Base-by-base conservation (phyloP, 1,140 invertebrate genomes). In the Saccostrea glomerata region DNA sequence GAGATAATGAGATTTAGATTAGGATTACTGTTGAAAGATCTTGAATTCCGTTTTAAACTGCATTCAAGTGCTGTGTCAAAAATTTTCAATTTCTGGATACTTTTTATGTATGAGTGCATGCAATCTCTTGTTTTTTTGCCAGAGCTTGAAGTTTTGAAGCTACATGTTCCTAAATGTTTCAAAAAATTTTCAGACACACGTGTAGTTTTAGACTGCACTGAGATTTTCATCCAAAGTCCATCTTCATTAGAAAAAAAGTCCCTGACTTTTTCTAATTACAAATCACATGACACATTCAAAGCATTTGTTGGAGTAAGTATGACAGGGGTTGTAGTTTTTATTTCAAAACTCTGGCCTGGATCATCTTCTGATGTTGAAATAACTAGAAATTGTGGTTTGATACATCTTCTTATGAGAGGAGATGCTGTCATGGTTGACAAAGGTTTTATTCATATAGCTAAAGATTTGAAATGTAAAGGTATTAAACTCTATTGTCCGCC, bases 341-440 rank as follows among this genome's bases (percentile, higher is more conserved):
- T 87, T 17, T 89, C 86, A 70, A 84, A 87, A 60, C 83, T 87
- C n/a, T 89, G 66, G 36, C 36, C 13, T 70, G 58, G 86, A 36
- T 87, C 82, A 54, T 54, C 88, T 20, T 87, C 86, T 58, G 85
- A 87, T 89, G 82, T 87, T 40, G 77, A 87, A 58, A 89, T 89
- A 9, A 89, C 88, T 17, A 87, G 86, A 87, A 56, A 87, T 30
- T 87, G 83, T 86, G 88, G 88, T 47, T 63, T 87, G 20, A 30
- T 87, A 36, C 60, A 89, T 9, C 30, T 55, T 6, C 58, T 89
- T 23, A 7, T 82, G 4, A 13, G 9, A 55, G 70, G 86, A 54
- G 88, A 89, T 89, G 86, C 85, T 25, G 88, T 85, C 15, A 89
- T 89, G 77, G 88, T 84, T n/a, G 60, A 89, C 58, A 90, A 90